Evolutionary conservation across 1,140 invertebrate genomes (phyloP), one percentile per base, ranked within the genome.

Genomic region (Phocides pigmalion): DNA sequence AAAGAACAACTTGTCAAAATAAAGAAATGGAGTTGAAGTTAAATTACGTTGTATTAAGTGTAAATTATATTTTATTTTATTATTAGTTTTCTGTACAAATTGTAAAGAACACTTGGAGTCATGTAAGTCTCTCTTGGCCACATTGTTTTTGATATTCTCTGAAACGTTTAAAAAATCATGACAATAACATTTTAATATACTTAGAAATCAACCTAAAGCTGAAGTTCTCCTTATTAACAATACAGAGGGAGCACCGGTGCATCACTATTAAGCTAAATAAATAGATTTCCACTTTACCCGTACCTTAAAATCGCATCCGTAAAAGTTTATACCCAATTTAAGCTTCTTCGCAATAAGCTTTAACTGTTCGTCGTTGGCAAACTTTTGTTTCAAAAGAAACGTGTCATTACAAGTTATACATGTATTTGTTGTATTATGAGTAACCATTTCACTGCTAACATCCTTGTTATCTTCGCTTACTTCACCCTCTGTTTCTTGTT

Each of bases 281-380:
- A 28, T 17, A 28, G 8, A 32, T 17, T 25, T 9, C 17, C 2
- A 37, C 41, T 64, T 16, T 22, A 35, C 6, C 39, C 14, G 50
- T 64, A 87, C 89, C 86, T 89, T 89, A 64, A 91, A 92, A 68
- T 92, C 80, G 50, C 90, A 92, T 14, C 89, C 90, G 37, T 90
- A 91, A 22, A 91, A 51, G 53, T 90, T 86, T 12, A 92, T 88
- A 22, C 86, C 90, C n/a, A 84, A 63, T 67, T 89, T 91, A 1
- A 92, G 77, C 63, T 82, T 89, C 50, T 81, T 87, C 3, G 91
- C 64, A 3, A 81, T 89, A 50, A 74, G 49, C 70, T 79, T 82
- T 14, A 90, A 68, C 11, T 71, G 56, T 1, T 72, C 64, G 51
- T 86, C 67, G 4, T 72, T 67, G 3, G 25, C 28, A 4, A 83